Conservation (phyloP, 2,797 vertebrate genomes). For the Scolopax rusticola region DNA sequence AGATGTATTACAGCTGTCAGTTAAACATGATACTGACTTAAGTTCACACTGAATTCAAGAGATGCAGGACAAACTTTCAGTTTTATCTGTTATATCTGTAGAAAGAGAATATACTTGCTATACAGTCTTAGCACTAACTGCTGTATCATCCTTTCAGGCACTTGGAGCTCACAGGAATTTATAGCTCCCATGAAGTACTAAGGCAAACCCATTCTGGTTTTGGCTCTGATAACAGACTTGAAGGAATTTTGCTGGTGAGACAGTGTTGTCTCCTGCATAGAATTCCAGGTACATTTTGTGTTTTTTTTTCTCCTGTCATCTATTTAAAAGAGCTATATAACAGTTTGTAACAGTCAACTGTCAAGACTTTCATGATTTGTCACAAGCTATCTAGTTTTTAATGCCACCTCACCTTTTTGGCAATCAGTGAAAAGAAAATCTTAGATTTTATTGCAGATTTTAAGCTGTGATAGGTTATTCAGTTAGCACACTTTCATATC, state of each 20-base stretch:
- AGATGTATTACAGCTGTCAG: background rate
- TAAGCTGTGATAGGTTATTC: background rate
- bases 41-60: background rate
- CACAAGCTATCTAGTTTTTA: background rate
- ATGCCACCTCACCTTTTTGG: background rate
- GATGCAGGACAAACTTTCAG: background rate
- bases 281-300: background rate
- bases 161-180: background rate
- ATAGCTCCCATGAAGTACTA: background rate
- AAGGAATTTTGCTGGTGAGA: background rate
- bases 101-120: background rate
- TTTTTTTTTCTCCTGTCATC: rapidly evolving
- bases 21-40: background rate
- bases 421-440: background rate
- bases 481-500: background rate
- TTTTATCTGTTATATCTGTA: background rate
- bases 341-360: background rate
- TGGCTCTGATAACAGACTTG: background rate
- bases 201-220: background rate
- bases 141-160: background rate
- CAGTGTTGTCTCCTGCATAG: background rate
- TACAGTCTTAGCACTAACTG: background rate
- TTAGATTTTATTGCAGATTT: background rate
- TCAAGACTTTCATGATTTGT: background rate
- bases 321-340: background rate